Conservation (phyloP, 2,888 invertebrate species). For the Elaeidobius kamerunicus region DNA sequence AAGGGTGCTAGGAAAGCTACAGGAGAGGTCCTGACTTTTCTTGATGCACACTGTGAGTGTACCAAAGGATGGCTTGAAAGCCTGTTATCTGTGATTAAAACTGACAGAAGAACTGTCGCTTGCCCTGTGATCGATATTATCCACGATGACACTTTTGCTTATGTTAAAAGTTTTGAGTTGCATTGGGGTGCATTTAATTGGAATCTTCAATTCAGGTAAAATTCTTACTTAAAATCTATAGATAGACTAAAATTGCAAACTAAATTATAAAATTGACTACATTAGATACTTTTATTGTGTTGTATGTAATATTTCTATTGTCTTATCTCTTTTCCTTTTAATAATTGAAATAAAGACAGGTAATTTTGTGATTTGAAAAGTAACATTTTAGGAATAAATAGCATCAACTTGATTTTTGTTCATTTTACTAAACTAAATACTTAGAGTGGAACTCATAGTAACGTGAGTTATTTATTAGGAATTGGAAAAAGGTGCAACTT, state of each 20-base stretch:
- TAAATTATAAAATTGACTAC: not conserved
- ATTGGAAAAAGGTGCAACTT: no score
- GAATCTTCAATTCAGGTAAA: conserved; percentile 86
- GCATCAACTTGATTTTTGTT: no score
- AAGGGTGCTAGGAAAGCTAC: conserved; percentile 69
- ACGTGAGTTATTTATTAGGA: no score
- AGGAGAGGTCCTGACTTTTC: conserved; percentile 80
- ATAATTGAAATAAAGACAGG: no score
- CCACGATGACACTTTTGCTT: conserved; percentile 93
- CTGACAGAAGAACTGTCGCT: conserved; percentile 63
- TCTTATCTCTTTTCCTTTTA: no score
- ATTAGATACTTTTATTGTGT: no score
- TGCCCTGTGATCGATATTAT: conserved; percentile 92
- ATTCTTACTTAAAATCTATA: not conserved
- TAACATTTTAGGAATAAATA: no score
- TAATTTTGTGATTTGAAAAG: no score
- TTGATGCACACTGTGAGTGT: conserved; percentile 94
- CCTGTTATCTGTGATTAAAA: conserved; percentile 54
- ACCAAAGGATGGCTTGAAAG: conserved; percentile 67
- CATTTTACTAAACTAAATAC: no score
- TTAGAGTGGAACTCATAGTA: no score
- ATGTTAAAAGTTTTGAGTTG: conserved; percentile 90
- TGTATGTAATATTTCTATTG: no score
- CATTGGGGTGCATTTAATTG: conserved; percentile 99
- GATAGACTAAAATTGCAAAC: not conserved